phyloP scores from a whole-genome alignment of 2,888 invertebrate species.

The Agrotis exclamationis region DNA sequence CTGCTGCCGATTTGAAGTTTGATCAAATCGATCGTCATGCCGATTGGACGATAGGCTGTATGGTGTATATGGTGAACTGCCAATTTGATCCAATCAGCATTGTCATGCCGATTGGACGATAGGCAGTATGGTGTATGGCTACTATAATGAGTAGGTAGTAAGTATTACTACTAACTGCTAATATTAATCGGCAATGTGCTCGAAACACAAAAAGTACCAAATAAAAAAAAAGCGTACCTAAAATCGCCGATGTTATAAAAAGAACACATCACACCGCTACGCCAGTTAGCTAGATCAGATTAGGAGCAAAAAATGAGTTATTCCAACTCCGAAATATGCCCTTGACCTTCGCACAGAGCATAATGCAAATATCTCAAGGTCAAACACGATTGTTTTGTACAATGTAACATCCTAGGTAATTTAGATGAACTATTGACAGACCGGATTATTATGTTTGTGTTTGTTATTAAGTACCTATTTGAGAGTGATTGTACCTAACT shows the following conservation, averaged over 20 bases:
- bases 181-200: no score
- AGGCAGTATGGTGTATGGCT: no score
- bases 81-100: no score
- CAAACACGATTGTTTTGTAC: constrained; percentile 21
- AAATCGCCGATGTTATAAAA: not conserved
- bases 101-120: no score
- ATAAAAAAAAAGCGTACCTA: no score
- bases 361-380: constrained; percentile 45
- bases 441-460: not conserved
- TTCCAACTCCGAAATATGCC: constrained; percentile 19
- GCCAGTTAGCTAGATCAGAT: constrained; percentile 5
- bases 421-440: constrained; percentile 4
- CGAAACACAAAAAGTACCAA: not conserved
- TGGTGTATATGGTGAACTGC: no score
- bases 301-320: constrained; percentile 32
- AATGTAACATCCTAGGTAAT: constrained; percentile 10
- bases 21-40: no score
- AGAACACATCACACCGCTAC: not conserved
- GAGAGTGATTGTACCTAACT: not conserved
- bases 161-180: no score
- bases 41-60: no score
- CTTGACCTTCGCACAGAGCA: constrained; percentile 37
- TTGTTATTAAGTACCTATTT: not conserved
- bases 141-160: no score
- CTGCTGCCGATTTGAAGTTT: no score